Conservation (phyloP, 2,113 vertebrate species). For the Oxyura jamaicensis region DNA sequence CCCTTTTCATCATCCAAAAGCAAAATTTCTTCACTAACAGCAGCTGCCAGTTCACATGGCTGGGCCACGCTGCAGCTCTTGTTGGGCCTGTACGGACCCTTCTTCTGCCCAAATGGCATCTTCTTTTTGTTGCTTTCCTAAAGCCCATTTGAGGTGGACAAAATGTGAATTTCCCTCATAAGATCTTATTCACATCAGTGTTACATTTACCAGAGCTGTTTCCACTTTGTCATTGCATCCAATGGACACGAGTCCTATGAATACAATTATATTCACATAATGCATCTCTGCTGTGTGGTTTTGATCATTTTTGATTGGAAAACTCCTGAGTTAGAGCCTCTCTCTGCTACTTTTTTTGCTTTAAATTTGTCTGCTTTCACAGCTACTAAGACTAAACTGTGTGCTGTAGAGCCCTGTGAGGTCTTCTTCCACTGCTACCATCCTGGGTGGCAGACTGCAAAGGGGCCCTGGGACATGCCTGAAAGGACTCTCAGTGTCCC, state of each 20-base stretch:
- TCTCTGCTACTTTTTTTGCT: background rate
- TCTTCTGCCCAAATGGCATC: background rate
- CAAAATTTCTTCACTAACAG: background rate
- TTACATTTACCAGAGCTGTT: background rate
- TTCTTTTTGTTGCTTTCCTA: accelerated
- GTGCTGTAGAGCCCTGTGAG: background rate
- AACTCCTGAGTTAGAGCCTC: background rate
- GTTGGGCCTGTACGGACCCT: background rate
- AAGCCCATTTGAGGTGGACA: background rate
- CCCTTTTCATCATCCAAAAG: background rate
- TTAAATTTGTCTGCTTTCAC: background rate
- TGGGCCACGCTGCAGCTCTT: background rate
- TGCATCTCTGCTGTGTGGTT: background rate
- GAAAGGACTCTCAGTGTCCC: background rate
- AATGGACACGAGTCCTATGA: background rate
- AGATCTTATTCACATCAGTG: background rate
- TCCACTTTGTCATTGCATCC: background rate
- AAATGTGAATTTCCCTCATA: background rate
- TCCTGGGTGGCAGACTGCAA: accelerated
- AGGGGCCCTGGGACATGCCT: background rate
- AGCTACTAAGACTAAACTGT: background rate
- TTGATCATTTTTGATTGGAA: background rate
- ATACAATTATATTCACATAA: background rate
- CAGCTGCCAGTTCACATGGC: background rate
- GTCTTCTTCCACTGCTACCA: background rate